Evolutionary conservation across 2,797 vertebrate species (phyloP).

Genomic region (Tinamus major): DNA sequence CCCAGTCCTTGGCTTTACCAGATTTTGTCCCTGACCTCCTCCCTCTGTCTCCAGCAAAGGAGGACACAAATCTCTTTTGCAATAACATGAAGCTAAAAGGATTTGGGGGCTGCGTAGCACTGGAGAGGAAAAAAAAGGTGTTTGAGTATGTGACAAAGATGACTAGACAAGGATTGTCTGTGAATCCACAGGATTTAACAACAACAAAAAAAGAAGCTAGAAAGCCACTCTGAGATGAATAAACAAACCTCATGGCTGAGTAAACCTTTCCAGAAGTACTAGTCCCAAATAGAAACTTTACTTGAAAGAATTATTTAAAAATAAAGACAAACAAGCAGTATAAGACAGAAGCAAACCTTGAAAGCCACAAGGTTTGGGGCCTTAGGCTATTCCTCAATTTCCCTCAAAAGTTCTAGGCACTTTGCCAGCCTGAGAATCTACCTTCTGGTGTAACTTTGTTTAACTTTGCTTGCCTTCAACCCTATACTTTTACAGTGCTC

Average conservation of each 20-base stretch:
- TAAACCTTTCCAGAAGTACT: conserved; percentile 39
- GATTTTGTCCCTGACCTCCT: neutral
- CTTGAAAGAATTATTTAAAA: conserved; percentile 40
- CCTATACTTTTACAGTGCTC: neutral
- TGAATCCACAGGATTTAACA: neutral
- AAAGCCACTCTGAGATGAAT: conserved; percentile 3
- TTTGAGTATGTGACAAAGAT: neutral
- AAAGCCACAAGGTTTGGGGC: conserved; percentile 60
- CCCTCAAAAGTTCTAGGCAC: conserved; percentile 66
- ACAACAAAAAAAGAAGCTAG: neutral
- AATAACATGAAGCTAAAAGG: neutral
- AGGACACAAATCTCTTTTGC: accelerated
- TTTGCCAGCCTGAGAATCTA: conserved; percentile 51
- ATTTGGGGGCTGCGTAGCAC: neutral
- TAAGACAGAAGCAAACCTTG: conserved; percentile 56
- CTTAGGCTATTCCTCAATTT: conserved; percentile 70
- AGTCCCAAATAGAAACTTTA: neutral
- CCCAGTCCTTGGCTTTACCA: neutral
- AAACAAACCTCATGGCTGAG: neutral
- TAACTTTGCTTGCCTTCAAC: conserved; percentile 24
- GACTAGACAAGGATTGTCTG: neutral
- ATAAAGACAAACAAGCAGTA: conserved; percentile 22
- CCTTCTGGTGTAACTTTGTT: conserved; percentile 44
- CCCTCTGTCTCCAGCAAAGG: accelerated
- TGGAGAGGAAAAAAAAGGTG: neutral